Percentiles rank a stretch among this genome's conserved stretches.
phyloP scores from a whole-genome alignment of 2,797 vertebrate species.

The Etheostoma nigrum region DNA sequence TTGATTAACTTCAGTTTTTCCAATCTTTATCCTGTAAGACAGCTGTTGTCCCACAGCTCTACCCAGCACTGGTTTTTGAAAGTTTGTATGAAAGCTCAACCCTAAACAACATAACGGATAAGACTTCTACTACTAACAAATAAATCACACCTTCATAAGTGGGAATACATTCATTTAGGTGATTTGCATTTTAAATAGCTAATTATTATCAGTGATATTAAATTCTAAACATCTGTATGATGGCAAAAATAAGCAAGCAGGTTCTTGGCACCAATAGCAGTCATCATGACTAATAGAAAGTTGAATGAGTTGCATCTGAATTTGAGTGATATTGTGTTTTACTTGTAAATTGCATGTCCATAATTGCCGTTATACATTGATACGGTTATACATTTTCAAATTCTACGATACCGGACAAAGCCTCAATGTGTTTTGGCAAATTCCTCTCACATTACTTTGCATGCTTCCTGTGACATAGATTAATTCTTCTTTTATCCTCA shows the following conservation, averaged over 20 bases:
- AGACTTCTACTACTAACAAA: neutral
- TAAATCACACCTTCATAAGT: neutral
- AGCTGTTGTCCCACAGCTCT: constrained; percentile 11
- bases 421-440: neutral
- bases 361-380: neutral
- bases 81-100: constrained; percentile 8
- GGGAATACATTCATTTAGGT: neutral
- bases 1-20: constrained; percentile 24
- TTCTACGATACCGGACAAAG: neutral
- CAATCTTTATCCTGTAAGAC: constrained; percentile 3
- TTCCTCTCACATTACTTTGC: neutral
- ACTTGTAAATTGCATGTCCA: too few species aligned
- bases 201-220: neutral
- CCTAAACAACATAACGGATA: neutral
- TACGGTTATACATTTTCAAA: neutral
- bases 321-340: too few species aligned
- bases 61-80: neutral
- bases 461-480: neutral
- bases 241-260: neutral
- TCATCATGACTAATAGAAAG: neutral
- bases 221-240: neutral
- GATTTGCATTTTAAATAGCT: neutral
- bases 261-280: neutral
- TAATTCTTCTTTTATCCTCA: neutral
- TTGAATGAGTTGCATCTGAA: neutral